These are phyloP conservation scores for Hippocampus zosterae DNA, from an alignment of 2,113 vertebrate species.

Conservation along the genomic window DNA sequence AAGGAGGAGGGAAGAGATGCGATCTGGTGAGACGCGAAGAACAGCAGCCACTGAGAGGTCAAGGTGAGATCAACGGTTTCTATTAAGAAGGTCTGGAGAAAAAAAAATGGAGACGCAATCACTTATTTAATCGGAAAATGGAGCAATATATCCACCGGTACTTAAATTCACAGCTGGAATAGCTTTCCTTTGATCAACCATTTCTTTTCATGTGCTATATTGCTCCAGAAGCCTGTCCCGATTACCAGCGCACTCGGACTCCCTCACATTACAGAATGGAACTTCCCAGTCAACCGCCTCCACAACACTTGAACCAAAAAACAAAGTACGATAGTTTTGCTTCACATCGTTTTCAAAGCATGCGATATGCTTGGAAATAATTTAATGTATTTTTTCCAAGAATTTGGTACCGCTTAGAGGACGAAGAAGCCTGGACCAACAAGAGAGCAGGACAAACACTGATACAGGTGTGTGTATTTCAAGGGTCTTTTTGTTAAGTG, in stretches of 20 bases:
- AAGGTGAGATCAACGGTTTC: conserved; percentile 51
- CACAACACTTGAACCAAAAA: conserved; percentile 34
- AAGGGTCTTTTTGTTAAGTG: neutral
- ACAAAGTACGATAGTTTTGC: conserved; percentile 39
- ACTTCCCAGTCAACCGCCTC: conserved; percentile 38
- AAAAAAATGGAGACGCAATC: no score
- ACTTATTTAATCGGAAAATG: no score
- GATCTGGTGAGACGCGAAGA: conserved; percentile 27
- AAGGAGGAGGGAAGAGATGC: conserved; percentile 38
- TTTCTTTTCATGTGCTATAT: conserved; percentile 2
- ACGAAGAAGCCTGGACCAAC: conserved; percentile 47
- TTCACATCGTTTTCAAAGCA: neutral
- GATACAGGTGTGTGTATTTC: conserved; percentile 48
- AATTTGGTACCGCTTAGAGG: conserved; percentile 35
- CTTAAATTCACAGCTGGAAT: conserved; percentile 8
- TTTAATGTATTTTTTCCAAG: conserved; percentile 32
- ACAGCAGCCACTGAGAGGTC: conserved; percentile 56
- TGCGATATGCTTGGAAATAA: neutral
- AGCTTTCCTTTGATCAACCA: neutral
- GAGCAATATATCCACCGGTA: no score
- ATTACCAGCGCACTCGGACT: conserved; percentile 52
- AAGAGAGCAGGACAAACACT: conserved; percentile 45
- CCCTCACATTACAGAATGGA: conserved; percentile 57
- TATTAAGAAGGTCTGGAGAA: neutral
- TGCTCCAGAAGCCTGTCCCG: conserved; percentile 68